Base-by-base conservation (phyloP, 2,888 invertebrate species). In the Antheraea assamensis region DNA sequence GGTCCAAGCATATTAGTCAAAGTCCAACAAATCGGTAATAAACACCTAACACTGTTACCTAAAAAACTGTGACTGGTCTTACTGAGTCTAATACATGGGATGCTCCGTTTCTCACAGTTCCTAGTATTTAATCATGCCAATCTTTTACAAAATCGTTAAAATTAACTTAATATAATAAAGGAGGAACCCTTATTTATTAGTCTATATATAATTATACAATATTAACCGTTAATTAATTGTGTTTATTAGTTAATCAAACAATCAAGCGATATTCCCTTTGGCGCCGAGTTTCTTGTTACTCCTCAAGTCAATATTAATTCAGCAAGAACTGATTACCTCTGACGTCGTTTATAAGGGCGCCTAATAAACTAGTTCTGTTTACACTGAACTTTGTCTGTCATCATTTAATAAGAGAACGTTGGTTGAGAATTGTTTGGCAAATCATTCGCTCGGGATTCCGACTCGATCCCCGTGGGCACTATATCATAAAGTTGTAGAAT, bases 231-330 rank as follows among this genome's bases (percentile, higher is more conserved):
- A 13, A 66, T 66, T 2, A 66, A 35, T 66, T 55, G 35, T 71
- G 49, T 71, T 21, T 55, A 52, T 49, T 42, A 52, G 55, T 70
- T 52, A 73, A 71, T 64, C 49, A 73, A 73, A 42, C 73, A 74
- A 71, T 55, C 71, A 49, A 74, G 71, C 47, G n/a, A 71, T 49
- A 64, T 24, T 30, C 21, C 74, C 73, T 31, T 71, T 21, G 66
- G 66, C 13, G 52, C 30, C 70, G 3, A 35, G 31, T 52, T 24
- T n/a, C 52, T 55, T 52, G 49, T 71, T 74, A 66, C 64, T 71
- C 31, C 73, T 71, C 66, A 35, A 71, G 74, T 74, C 74, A 74
- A 74, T 74, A 74, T 74, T 71, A 71, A 71, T 71, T 68, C 27
- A 71, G 71, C 35, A 70, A 66, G 66, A 74, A 71, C 71, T 74